Evolutionary conservation across 2,797 vertebrate genomes (phyloP), one percentile per base, ranked within the genome.

Genomic region (Neomorphus geoffroyi): DNA sequence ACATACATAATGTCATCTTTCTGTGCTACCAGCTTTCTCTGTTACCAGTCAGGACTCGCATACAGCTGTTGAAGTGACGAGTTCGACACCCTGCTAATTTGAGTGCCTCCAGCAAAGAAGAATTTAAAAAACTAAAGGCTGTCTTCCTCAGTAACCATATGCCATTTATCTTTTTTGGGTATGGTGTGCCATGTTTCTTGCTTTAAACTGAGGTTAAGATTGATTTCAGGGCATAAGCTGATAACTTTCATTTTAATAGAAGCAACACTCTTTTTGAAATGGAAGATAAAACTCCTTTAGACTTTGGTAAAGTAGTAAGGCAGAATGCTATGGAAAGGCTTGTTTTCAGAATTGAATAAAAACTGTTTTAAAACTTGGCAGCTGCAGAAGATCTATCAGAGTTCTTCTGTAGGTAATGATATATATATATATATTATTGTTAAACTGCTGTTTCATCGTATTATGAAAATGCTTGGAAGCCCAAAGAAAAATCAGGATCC

Each of bases 71-170:
- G 18, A 80, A 65, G 35, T 19, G 28, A 70, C 51, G 33, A 53
- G 48, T 90, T 83, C 4, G 13, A 9, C 51, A 84, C 23, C 18
- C 35, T 37, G 43, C 30, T 80, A 75, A 77, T 74, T 74, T 46
- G 56, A 92, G 66, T 72, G 33, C 50, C 65, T 61, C 7, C 17
- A 50, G 66, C 98, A 56, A 99, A 98, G 86, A 99, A 99, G 96
- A 99, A 99, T 96, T 96, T 98, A 88, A 98, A 99, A 95, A 98
- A 98, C 93, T 98, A 98, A 99, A 99, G 98, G 98, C 98, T 98
- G 13, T 50, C 45, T 67, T 91, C 54, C 11, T 69, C 43, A 48
- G 35, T 51, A 74, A 39, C 33, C 10, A 39, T 21, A 26, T 60
- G 28, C 65, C 37, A 13, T 90, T 72, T 79, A 66, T 66, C 19